Evolutionary conservation across 1,140 invertebrate genomes (phyloP), one percentile per base, ranked within the genome.

Genomic region (Medauroidea extradentata): DNA sequence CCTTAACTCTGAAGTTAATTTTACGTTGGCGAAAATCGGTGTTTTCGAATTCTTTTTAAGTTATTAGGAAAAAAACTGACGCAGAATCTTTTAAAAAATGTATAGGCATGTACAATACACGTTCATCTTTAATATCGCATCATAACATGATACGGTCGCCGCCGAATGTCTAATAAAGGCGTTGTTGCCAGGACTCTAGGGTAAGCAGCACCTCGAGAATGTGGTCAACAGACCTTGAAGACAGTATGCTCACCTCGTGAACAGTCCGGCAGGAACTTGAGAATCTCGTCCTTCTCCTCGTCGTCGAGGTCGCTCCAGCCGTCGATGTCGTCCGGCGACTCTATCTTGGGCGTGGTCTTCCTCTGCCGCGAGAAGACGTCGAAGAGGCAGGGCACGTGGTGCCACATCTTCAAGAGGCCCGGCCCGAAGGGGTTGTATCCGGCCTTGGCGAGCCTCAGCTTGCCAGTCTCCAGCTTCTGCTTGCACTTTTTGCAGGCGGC

Each of bases 401-500:
- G 83, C 89, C 90, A 96, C 53, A 82, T 81, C 70, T 93, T 94
- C 90, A 94, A 92, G 63, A 87, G 87, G 7, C 87, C 88, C n/a
- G 86, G 87, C 16, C 83, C 82, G 70, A 93, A 94, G 1, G 88
- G 89, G 77, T 90, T 94, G 0, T 84, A 67, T 3, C 84, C 81
- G 21, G 91, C 67, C 78, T 93, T 89, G 0, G 85, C 90, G 18
- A 94, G 78, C 54, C 90, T 76, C 34, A 92, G 65, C 41, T 81
- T 74, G 21, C 85, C 88, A 69, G 86, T 85, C 3, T 84, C 81
- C 66, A 92, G 88, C 65, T 89, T 86, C 53, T 82, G 74, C 76
- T 93, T 94, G 72, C 93, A 95, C 71, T 88, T 89, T 69, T 93
- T 93, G 70, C 93, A 95, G n/a, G 83, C 82, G 0, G 91, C 88